These are phyloP conservation scores for Lepidotrigona ventralis DNA, from an alignment of 1,140 invertebrate genomes.

Conservation along the genomic window DNA sequence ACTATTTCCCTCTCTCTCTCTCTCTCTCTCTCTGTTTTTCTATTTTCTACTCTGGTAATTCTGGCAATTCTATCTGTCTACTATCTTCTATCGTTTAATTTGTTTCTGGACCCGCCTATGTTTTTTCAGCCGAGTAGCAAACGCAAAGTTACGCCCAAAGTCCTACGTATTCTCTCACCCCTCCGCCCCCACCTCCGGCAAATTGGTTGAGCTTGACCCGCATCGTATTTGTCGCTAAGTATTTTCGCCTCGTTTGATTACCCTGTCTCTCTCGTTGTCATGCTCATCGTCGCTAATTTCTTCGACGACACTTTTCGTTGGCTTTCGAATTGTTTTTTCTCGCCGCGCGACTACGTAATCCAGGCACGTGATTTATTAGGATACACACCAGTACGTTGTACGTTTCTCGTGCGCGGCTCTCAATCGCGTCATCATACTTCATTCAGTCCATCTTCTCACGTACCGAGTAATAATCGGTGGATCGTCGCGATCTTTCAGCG, in stretches of 20 bases:
- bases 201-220: slow-evolving; percentile 54
- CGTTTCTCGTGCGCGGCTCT: slow-evolving; percentile 12
- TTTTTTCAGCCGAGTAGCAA: slow-evolving; percentile 47
- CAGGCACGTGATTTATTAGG: slow-evolving; percentile 25
- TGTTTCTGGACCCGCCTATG: slow-evolving; percentile 33
- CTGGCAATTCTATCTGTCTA: slow-evolving; percentile 5
- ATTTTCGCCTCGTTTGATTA: slow-evolving; percentile 56
- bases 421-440: slow-evolving; percentile 34
- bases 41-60: slow-evolving; percentile 44
- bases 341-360: slow-evolving; percentile 4
- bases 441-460: neutral
- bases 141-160: slow-evolving; percentile 34
- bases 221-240: slow-evolving; percentile 49
- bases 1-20: slow-evolving; percentile 17
- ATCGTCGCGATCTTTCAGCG: slow-evolving; percentile 35
- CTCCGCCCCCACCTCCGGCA: neutral
- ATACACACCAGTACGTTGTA: neutral
- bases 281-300: slow-evolving; percentile 43
- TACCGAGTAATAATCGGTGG: slow-evolving; percentile 7
- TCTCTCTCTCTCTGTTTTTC: slow-evolving; percentile 47
- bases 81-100: slow-evolving; percentile 32
- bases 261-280: slow-evolving; percentile 57
- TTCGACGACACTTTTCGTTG: slow-evolving; percentile 39
- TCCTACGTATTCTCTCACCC: neutral
- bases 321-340: slow-evolving; percentile 42